Conservation (phyloP, 2,888 invertebrate species). For the Phalera bucephala region DNA sequence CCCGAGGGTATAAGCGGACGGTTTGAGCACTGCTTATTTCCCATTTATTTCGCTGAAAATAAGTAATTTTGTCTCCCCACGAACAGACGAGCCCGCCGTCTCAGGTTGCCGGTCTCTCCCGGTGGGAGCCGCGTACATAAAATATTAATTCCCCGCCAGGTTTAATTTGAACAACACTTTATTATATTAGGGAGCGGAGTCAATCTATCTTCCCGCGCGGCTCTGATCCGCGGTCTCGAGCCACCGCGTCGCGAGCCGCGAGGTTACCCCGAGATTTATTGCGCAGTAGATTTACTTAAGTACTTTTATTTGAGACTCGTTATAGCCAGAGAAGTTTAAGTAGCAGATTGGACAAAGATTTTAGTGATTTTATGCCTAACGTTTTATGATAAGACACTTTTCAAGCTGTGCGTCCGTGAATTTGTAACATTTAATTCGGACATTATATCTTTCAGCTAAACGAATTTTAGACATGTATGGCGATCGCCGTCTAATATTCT, state of each 20-base stretch:
- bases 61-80: no score
- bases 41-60: no score
- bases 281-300: slow-evolving; percentile 49
- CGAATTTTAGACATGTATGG: no score
- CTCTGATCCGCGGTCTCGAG: slow-evolving; percentile 30
- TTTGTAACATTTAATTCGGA: no score
- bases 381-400: no score
- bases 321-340: slow-evolving; percentile 34
- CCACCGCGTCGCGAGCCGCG: no score
- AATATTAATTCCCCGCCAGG: slow-evolving; percentile 10
- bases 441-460: no score
- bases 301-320: slow-evolving; percentile 46
- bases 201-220: slow-evolving; percentile 45
- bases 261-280: slow-evolving; percentile 53
- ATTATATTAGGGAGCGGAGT: slow-evolving; percentile 21
- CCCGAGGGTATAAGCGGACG: no score
- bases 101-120: not conserved
- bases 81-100: no score
- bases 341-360: slow-evolving; percentile 2
- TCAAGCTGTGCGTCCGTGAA: no score
- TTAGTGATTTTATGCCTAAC: slow-evolving; percentile 8
- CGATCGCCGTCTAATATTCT: no score
- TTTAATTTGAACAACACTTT: slow-evolving; percentile 34
- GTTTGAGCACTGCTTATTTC: no score
- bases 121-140: not conserved